These are phyloP conservation scores for Eupristina koningsbergeri DNA, from an alignment of 1,140 invertebrate species.

Conservation along the genomic window DNA sequence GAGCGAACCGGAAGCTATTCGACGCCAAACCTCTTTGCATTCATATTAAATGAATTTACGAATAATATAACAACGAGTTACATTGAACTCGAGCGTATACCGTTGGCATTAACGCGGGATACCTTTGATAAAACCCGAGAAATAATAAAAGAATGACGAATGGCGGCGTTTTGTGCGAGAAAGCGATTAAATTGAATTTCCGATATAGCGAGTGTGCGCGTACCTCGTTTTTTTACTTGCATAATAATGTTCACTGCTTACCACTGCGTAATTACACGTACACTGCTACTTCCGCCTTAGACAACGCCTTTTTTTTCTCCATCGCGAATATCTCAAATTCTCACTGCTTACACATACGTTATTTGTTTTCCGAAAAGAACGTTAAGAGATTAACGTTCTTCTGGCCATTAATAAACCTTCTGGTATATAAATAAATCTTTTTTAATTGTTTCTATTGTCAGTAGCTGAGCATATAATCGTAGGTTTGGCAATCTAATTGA, in stretches of 20 bases:
- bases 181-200: background rate
- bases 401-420: background rate
- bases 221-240: background rate
- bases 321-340: background rate
- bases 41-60: no score
- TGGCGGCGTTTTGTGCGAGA: no score
- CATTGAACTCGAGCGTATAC: no score
- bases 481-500: background rate
- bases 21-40: no score
- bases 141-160: background rate
- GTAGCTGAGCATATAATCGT: background rate
- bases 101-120: no score
- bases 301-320: background rate
- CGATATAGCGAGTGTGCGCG: background rate
- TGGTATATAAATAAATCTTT: background rate
- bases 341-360: no score
- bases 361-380: no score
- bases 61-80: no score
- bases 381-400: background rate
- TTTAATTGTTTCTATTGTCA: constrained; percentile 5
- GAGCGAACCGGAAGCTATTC: no score
- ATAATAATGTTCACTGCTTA: background rate
- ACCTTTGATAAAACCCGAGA: no score
- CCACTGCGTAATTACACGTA: background rate
- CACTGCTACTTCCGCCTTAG: constrained; percentile 4